Percentiles rank a stretch among this genome's conserved stretches.
Evolutionary conservation across 2,888 invertebrate species (phyloP).

Genomic region (Ernsta delagoae): DNA sequence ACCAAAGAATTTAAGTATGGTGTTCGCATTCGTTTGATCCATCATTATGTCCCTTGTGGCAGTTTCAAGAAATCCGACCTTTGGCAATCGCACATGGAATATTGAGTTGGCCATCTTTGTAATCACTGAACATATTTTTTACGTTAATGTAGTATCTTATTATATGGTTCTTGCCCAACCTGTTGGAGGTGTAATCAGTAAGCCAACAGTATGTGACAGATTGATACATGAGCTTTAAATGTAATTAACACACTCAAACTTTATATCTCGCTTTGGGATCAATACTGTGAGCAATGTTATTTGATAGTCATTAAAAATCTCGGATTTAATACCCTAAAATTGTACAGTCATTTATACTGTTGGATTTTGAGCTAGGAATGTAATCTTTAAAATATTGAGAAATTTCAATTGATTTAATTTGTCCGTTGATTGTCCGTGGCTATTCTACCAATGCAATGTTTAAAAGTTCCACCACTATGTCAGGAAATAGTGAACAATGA

Average conservation of each 20-base stretch:
- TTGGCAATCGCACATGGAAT: neutral
- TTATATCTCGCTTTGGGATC: neutral
- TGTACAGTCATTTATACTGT: too few species aligned
- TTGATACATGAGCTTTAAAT: neutral
- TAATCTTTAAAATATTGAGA: too few species aligned
- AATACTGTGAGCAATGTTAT: too few species aligned
- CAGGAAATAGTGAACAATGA: neutral
- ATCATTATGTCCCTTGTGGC: conserved; percentile 8
- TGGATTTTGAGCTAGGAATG: too few species aligned
- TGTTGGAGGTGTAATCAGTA: neutral
- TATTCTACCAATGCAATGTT: too few species aligned
- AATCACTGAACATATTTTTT: conserved; percentile 6
- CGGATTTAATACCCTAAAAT: neutral
- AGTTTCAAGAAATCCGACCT: neutral
- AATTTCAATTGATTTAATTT: too few species aligned
- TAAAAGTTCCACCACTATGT: too few species aligned
- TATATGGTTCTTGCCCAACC: neutral
- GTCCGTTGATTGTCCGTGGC: too few species aligned
- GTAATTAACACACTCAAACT: neutral
- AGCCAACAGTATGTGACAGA: neutral
- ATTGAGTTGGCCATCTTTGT: neutral
- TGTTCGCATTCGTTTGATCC: neutral
- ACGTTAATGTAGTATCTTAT: neutral
- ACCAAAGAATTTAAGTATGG: neutral
- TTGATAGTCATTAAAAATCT: neutral